These are phyloP conservation scores for Tetramorium parvispinum DNA, from an alignment of 1,140 invertebrate species.

Conservation along the genomic window DNA sequence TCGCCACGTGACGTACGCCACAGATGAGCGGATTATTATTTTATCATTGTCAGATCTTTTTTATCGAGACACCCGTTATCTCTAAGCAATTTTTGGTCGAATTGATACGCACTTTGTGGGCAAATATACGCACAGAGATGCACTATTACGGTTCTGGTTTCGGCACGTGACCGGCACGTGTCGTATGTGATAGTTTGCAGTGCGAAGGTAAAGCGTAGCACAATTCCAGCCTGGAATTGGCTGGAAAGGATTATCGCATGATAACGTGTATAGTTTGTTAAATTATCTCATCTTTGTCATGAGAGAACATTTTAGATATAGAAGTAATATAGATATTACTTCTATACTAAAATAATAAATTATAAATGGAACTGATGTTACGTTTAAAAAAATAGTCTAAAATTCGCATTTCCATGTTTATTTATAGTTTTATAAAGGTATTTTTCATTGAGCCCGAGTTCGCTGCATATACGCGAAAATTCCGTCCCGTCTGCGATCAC, in stretches of 20 bases:
- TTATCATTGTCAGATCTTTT: slow-evolving; percentile 61
- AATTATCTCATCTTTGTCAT: slow-evolving; percentile 27
- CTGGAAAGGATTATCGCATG: slow-evolving; percentile 58
- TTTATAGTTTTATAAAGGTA: too few species aligned
- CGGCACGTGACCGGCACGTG: slow-evolving; percentile 76
- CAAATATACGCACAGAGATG: slow-evolving; percentile 56
- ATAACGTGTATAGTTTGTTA: slow-evolving; percentile 7
- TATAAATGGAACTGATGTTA: too few species aligned
- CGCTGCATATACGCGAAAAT: too few species aligned
- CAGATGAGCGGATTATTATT: slow-evolving; percentile 71
- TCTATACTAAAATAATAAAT: too few species aligned
- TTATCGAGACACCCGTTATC: slow-evolving; percentile 53
- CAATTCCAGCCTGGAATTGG: slow-evolving; percentile 63
- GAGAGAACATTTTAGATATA: background rate
- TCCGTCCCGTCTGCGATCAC: too few species aligned
- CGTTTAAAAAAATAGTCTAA: too few species aligned
- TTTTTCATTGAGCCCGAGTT: too few species aligned
- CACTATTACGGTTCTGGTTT: slow-evolving; percentile 37
- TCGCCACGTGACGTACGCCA: slow-evolving; percentile 68
- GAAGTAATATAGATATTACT: too few species aligned
- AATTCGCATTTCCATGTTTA: too few species aligned
- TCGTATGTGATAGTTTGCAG: slow-evolving; percentile 48
- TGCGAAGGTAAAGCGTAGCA: slow-evolving; percentile 23
- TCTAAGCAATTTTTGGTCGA: slow-evolving; percentile 49
- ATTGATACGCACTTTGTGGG: slow-evolving; percentile 34